Base-by-base conservation (phyloP, 2,113 vertebrate genomes). In the Pampusana beccarii region DNA sequence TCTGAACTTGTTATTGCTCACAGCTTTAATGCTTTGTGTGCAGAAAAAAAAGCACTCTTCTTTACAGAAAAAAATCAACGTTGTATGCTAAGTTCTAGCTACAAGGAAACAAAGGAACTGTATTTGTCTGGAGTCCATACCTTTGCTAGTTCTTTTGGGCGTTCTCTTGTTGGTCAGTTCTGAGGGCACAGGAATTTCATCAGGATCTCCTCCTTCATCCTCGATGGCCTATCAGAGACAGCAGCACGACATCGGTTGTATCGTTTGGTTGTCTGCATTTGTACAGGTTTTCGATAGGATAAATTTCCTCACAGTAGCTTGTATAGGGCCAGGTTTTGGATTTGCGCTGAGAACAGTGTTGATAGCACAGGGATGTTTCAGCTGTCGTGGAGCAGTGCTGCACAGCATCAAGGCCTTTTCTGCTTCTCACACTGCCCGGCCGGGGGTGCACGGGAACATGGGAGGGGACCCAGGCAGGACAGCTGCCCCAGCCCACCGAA, bases 161-260 rank as follows among this genome's bases (percentile, higher is more conserved):
- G 90, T 93, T 84, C 97, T 99, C 93, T 99, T 99, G 21, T 97
- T 97, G 16, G 94, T 93, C 51, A 98, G 96, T 33, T 99, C 99
- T 5, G 98, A 97, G 29, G 96, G 80, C 80, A 99, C 80, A 7
- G 98, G 94, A 24, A 99, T 98, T 95, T 99, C 99, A 17, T 99
- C 99, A 48, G 99, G 99, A 96, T 99, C 99, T 38, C 99, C 99
- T 18, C 99, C 99, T 96, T 99, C 99, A 24, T 99, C 99, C 87
- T 99, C 99, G 90, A 99, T 99, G 5, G 99, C 99, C 99, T 99
- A 42, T 64, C 5, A 28, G 61, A 77, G 85, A 97, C 42, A 96
- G 62, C 60, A 92, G 46, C 4, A 58, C 20, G 21, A 64, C 2
- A 46, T 16, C 6, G n/a, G 19, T 17, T 46, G 24, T 4, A 11